phyloP scores from a whole-genome alignment of 1,140 invertebrate species.

The Acromyrmex charruanus region DNA sequence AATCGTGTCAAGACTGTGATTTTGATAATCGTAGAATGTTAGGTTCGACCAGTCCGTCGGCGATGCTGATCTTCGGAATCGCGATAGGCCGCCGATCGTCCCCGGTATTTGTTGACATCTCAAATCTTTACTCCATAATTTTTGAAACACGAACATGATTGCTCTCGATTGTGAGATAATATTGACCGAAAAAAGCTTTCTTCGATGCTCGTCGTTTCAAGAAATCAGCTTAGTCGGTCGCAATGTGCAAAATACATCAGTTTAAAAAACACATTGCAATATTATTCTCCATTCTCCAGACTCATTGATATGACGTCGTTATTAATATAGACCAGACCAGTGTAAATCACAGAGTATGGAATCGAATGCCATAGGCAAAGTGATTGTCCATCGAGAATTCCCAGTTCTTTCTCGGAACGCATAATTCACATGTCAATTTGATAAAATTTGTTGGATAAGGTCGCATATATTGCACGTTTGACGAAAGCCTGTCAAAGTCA shows the following conservation, averaged over 20 bases:
- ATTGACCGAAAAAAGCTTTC: background rate
- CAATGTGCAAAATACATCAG: background rate
- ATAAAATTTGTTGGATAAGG: slow-evolving; percentile 23
- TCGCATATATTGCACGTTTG: background rate
- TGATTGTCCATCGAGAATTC: slow-evolving; percentile 16
- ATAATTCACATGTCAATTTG: slow-evolving; percentile 17
- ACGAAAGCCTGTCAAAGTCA: background rate
- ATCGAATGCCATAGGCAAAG: background rate
- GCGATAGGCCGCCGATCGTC: background rate
- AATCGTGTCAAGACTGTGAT: slow-evolving; percentile 9
- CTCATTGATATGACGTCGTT: slow-evolving; percentile 11
- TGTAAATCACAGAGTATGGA: background rate
- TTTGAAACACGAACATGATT: slow-evolving; percentile 27
- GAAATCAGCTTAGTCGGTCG: background rate
- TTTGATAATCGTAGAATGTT: slow-evolving; percentile 42
- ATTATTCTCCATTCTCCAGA: slow-evolving; percentile 12
- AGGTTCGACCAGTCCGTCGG: slow-evolving; percentile 26
- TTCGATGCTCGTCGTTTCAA: background rate
- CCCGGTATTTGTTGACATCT: background rate
- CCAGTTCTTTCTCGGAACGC: background rate
- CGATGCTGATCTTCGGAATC: slow-evolving; percentile 43
- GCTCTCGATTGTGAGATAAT: background rate
- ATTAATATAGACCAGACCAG: slow-evolving; percentile 7
- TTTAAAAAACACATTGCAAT: slow-evolving; percentile 1
- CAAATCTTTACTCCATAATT: background rate